Evolutionary conservation across 2,888 invertebrate genomes (phyloP), one percentile per base, ranked within the genome.

Genomic region (Drosophila buzzatii): DNA sequence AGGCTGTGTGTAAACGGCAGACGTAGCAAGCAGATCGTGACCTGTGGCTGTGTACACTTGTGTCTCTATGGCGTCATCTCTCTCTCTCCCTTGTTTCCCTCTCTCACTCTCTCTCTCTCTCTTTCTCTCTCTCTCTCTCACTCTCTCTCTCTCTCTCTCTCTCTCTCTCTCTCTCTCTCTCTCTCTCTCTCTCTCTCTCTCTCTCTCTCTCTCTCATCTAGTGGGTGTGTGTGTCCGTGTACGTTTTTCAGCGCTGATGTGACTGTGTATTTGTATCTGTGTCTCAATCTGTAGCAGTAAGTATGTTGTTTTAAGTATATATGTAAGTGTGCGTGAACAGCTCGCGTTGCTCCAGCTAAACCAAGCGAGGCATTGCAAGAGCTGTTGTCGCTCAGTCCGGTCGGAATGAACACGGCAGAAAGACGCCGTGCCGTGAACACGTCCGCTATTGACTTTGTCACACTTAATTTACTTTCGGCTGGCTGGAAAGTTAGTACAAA

Each of bases 261-360:
- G 20, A 9, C 8, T 49, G 14, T 55, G 27, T 55, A 23, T 45
- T 5, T 41, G 55, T 67, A 16, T 65, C n/a, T 52, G 67, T 59
- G 44, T 27, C 33, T 44, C n/a, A 51, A 64, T 55, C 49, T 71
- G 59, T 72, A 67, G 55, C 39, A 67, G 63, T 86, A 61, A 66
- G n/a, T 47, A 56, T 66, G 69, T 70, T 76, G 47, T 64, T 70
- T 76, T 55, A 42, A 37, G 33, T 27, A 41, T 59, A 58, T 27
- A 51, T 41, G 41, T n/a, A 41, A 33, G 61, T 69, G 39, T 73
- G 76, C 61, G 72, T 82, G 58, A 68, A 51, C 65, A 57, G 58
- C 52, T 41, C 63, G 76, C 70, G 65, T 58, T 84, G 90, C 88
- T 86, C 81, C 76, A 87, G 82, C 82, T 85, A 75, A 76, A 75